Conservation (phyloP, 2,113 vertebrate species). For the Xiphophorus hellerii region DNA sequence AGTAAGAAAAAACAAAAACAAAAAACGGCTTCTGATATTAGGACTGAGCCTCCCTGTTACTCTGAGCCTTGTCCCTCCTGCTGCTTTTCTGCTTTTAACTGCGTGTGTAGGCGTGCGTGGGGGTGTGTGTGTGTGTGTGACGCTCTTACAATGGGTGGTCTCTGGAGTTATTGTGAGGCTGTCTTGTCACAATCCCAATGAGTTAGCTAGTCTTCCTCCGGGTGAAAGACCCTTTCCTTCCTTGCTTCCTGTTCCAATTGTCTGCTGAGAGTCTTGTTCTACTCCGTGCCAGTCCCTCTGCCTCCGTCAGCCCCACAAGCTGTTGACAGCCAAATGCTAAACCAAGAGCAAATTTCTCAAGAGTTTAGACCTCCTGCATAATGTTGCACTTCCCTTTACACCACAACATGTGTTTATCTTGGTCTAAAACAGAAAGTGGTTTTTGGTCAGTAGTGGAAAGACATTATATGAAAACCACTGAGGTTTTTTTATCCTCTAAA, state of each 20-base stretch:
- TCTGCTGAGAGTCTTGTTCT: conserved; percentile 60
- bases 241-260: conserved; percentile 78
- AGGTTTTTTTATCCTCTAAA: neutral
- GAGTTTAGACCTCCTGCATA: conserved; percentile 15
- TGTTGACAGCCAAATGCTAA: conserved; percentile 33
- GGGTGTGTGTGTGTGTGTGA: conserved; percentile 52
- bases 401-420: neutral
- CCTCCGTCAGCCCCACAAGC: conserved; percentile 48
- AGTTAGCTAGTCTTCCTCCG: conserved; percentile 72
- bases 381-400: conserved; percentile 15
- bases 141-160: conserved; percentile 73
- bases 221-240: conserved; percentile 74
- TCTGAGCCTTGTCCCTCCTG: conserved; percentile 24
- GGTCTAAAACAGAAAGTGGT: neutral
- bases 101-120: conserved; percentile 44
- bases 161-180: conserved; percentile 71
- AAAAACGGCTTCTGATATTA: neutral
- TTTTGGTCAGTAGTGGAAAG: neutral
- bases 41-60: conserved; percentile 3
- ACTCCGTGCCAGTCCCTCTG: conserved; percentile 65
- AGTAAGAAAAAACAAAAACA: neutral
- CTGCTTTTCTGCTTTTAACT: conserved; percentile 19
- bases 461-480: no score
- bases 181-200: conserved; percentile 74
- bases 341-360: conserved; percentile 14